These are phyloP conservation scores for Drosophila borborema DNA, from an alignment of 2,888 invertebrate species.

Conservation along the genomic window DNA sequence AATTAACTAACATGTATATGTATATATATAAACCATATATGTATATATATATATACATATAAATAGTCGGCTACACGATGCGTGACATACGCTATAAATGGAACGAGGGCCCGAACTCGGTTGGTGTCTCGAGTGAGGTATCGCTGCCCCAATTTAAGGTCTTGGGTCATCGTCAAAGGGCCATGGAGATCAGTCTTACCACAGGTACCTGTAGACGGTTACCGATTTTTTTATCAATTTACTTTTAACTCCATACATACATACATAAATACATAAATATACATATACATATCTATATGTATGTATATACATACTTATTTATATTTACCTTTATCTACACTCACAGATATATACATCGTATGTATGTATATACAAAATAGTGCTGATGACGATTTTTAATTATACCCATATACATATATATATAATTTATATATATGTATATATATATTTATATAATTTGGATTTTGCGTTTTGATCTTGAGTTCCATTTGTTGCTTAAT, in stretches of 20 bases:
- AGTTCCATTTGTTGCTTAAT: slow-evolving; percentile 50
- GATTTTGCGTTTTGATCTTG: slow-evolving; percentile 45
- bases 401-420: slow-evolving; percentile 24
- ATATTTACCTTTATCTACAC: slow-evolving; percentile 23
- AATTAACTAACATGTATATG: slow-evolving; percentile 33
- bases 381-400: slow-evolving; percentile 44
- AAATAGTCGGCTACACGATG: slow-evolving; percentile 98
- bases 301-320: slow-evolving; percentile 22
- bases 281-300: slow-evolving; percentile 18
- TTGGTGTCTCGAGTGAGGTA: slow-evolving; percentile 97
- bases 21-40: slow-evolving; percentile 36
- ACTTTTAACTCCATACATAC: slow-evolving; percentile 60
- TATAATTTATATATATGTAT: slow-evolving; percentile 19
- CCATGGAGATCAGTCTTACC: slow-evolving; percentile 98
- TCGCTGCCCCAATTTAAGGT: slow-evolving; percentile 99
- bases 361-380: slow-evolving; percentile 39
- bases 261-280: slow-evolving; percentile 29
- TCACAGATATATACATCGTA: slow-evolving; percentile 25
- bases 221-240: slow-evolving; percentile 83
- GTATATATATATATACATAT: slow-evolving; percentile 31
- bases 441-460: slow-evolving; percentile 22
- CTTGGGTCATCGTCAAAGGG: slow-evolving; percentile 97
- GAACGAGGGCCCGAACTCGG: slow-evolving; percentile 97
- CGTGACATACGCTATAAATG: slow-evolving; percentile 98
- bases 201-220: slow-evolving; percentile 92